phyloP scores from a whole-genome alignment of 1,140 invertebrate genomes.

The Colletes gigas region DNA sequence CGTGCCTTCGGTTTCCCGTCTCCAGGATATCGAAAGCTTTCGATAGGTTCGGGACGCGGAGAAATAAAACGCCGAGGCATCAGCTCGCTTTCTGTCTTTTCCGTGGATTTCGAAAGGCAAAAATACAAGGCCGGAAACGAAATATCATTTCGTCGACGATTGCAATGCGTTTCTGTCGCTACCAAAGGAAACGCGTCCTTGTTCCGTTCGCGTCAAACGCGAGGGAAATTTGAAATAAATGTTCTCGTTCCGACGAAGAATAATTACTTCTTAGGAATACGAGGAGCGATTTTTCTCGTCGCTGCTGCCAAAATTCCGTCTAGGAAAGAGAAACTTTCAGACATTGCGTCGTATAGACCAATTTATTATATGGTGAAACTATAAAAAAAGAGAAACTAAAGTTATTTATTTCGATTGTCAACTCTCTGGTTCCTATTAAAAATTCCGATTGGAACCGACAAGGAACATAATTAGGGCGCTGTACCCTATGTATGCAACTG shows the following conservation, averaged over 20 bases:
- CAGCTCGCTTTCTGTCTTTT: slow-evolving; percentile 6
- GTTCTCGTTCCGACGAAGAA: not conserved
- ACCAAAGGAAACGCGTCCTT: not conserved
- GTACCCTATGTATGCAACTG: no score
- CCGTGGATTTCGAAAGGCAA: not conserved
- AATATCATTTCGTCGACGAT: slow-evolving; percentile 16
- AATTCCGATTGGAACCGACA: no score
- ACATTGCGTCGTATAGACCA: no score
- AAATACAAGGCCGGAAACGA: slow-evolving; percentile 11
- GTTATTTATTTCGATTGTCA: no score
- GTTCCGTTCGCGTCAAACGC: no score
- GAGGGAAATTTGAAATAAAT: not conserved
- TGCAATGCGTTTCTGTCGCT: not conserved
- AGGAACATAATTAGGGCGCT: no score
- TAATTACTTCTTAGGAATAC: not conserved
- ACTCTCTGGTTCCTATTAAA: no score
- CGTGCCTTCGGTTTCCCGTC: not conserved
- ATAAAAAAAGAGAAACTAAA: no score
- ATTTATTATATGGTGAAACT: no score
- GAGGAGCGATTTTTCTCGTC: no score
- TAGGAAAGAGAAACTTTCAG: no score
- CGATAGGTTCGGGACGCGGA: slow-evolving; percentile 9
- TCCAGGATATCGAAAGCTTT: slow-evolving; percentile 19
- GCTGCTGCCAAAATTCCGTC: no score
- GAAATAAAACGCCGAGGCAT: slow-evolving; percentile 10